Base-by-base conservation (phyloP, 2,888 invertebrate genomes). In the Macroteleia sp. region DNA sequence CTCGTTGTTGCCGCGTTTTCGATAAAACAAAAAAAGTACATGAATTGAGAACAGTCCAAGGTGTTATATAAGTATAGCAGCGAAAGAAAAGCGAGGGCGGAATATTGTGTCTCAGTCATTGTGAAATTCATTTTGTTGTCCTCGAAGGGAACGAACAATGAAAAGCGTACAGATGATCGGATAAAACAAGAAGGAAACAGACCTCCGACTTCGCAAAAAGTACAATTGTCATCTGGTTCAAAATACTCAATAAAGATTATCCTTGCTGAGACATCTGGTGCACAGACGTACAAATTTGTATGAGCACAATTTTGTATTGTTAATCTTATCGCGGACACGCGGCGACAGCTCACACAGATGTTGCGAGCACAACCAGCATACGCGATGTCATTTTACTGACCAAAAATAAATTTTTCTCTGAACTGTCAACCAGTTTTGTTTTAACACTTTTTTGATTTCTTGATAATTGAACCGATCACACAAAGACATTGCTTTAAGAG, bases 1-100 rank as follows among this genome's bases (percentile, higher is more conserved):
- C 70, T 76, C 70, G 69, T 59, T 76, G 76, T 76, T 70, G 62
- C 76, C 70, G 70, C 71, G 66, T 67, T 67, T 56, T 75, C 67
- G 52, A 67, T 71, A 46, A 44, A 36, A 19, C 12, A 16, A 19
- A 22, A 20, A 41, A n/a, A n/a, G n/a, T n/a, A 10, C 9, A 41
- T 52, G 30, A 36, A 57, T 28, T 39, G 14, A 0, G 17, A 41
- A 70, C 36, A 25, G 54, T 71, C 71, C 52, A 48, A 28, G 34
- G 30, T 62, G n/a, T 44, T 6, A 10, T 14, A n/a, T 57, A 20
- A 20, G n/a, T 22, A 30, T n/a, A 20, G 57, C 10, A 30, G 39
- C 3, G 6, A 16, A 36, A 22, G 10, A 36, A 8, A 41, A 36
- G 20, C 4, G 20, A 20, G 25, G 20, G 19, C 20, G 0, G 19